Evolutionary conservation across 2,888 invertebrate species (phyloP).

Genomic region (Schizaphis graminum): DNA sequence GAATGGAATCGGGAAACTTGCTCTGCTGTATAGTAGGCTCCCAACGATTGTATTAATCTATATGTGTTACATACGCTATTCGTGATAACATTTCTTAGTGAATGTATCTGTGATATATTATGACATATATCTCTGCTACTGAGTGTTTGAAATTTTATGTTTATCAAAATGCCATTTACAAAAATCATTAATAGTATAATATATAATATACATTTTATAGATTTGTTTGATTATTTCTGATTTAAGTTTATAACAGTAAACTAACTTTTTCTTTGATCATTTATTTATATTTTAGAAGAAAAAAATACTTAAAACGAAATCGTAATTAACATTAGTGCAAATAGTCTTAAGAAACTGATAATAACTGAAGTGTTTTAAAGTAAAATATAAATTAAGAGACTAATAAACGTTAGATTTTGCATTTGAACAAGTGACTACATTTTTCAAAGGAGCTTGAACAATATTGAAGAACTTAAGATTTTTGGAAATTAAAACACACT

Average conservation of each 20-base stretch:
- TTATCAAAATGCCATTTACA: neutral
- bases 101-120: neutral
- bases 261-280: neutral
- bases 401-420: neutral
- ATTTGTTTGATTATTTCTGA: neutral
- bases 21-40: neutral
- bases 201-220: neutral
- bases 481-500: neutral
- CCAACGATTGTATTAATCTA: too few relatives aligned
- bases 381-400: neutral
- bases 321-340: neutral
- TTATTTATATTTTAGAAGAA: neutral
- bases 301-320: neutral
- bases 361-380: neutral
- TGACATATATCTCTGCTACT: neutral
- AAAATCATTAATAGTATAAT: neutral
- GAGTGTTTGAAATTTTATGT: neutral
- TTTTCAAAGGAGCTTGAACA: neutral
- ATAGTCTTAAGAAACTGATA: neutral
- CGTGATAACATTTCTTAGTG: neutral
- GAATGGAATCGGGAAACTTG: neutral
- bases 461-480: neutral
- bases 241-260: neutral
- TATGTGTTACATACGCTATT: neutral
- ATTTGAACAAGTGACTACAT: neutral